These are phyloP conservation scores for Semnopithecus entellus DNA, from an alignment of 2,113 vertebrate species.

Conservation along the genomic window DNA sequence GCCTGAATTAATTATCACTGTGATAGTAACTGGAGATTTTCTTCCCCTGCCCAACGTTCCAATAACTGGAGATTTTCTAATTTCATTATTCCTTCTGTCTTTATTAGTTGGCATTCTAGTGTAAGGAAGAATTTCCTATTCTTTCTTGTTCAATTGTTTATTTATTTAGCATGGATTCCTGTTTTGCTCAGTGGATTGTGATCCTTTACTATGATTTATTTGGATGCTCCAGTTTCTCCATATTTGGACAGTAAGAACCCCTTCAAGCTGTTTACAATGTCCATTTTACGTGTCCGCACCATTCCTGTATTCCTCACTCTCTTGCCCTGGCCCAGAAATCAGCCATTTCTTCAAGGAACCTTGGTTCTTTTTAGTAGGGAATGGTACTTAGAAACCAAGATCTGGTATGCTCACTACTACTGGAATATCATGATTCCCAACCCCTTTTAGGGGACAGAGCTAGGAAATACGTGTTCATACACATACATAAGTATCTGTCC, in stretches of 20 bases:
- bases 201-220: not conserved
- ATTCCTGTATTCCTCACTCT: not conserved
- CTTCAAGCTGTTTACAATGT: not conserved
- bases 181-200: not conserved
- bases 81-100: not conserved
- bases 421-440: not conserved
- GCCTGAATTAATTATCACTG: not conserved
- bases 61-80: not conserved
- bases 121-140: not conserved
- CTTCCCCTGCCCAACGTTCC: no score
- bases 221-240: not conserved
- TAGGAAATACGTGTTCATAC: not conserved
- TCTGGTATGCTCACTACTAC: not conserved
- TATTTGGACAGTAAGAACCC: not conserved
- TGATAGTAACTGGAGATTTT: not conserved
- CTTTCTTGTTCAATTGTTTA: not conserved
- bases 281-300: not conserved
- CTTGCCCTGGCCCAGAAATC: not conserved
- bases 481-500: no score
- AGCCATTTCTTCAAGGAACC: not conserved
- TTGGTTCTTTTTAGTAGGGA: not conserved
- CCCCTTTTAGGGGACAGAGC: not conserved
- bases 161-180: not conserved
- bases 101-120: not conserved
- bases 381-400: not conserved